Evolutionary conservation across 1,140 invertebrate genomes (phyloP), one percentile per base, ranked within the genome.

Genomic region (Drosophila murphyi): DNA sequence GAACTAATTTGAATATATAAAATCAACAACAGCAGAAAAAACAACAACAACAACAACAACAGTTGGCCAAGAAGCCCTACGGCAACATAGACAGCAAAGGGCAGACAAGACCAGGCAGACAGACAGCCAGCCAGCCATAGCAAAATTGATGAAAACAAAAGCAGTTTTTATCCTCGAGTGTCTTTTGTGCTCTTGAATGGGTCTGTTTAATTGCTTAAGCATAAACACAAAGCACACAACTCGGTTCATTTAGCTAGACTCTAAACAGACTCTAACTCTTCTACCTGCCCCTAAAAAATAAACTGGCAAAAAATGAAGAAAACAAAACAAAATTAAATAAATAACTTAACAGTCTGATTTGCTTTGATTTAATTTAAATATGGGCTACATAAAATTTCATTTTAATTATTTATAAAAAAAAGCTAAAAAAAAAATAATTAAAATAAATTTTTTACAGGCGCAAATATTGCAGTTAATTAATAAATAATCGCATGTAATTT

Each of bases 1-100:
- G 83, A 89, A 88, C 85, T 88, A 88, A 88, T 88, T 88, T 88
- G 83, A 88, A 88, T 88, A 83, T 88, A 88, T 87, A 87, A 83
- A 87, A 88, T 88, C 83, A 87, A 86, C 83, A 82, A 47, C 72
- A 72, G 35, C 39, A 62, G 34, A 32, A 63, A 28, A 32, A 63
- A 8, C 20, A 64, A 41, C 37, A 56, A 20, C 20, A 64, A 41
- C 37, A 56, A 20, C 31, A 64, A 47, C 51, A 56, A 57, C 47
- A 45, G 43, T n/a, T 8, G 43, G 47, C 59, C 39, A 50, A 72
- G 73, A 79, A 88, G 76, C 78, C 72, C 56, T 64, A 70, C 64
- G 61, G 37, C 48, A 6, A 57, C 55, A 20, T 20, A 55, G 61
- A 50, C 51, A 47, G 51, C 47, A 57, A 47, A 59, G 29, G 63